phyloP scores from a whole-genome alignment of 2,113 vertebrate species.

The Sylvilagus bachmani region DNA sequence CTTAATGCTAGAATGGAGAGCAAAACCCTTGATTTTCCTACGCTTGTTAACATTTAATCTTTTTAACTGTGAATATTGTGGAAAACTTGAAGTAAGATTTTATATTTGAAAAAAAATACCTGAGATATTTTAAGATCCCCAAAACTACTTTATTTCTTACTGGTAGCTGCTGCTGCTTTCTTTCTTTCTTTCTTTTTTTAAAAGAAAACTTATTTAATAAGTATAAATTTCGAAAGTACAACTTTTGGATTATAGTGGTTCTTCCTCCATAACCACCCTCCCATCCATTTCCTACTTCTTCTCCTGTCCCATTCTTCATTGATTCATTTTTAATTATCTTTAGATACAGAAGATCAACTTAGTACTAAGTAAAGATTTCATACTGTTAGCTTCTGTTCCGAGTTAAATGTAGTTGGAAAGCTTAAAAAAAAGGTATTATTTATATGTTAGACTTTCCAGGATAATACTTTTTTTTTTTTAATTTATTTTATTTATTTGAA shows the following conservation, averaged over 20 bases:
- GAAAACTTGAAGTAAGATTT: not conserved
- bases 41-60: conserved; percentile 3
- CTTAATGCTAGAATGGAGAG: conserved; percentile 30
- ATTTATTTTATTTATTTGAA: no score
- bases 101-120: not conserved
- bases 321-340: no score
- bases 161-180: no score
- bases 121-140: not conserved
- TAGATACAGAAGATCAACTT: no score
- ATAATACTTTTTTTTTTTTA: not conserved
- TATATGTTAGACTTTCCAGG: not conserved
- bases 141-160: not conserved
- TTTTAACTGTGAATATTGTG: conserved; percentile 7
- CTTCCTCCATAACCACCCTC: no score
- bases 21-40: conserved; percentile 20
- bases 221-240: no score
- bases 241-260: no score
- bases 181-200: no score
- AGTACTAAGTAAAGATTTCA: no score
- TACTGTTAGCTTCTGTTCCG: not conserved
- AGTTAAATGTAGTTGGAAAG: not conserved
- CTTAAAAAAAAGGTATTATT: not conserved
- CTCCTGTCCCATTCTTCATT: no score
- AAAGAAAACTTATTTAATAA: no score
- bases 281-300: no score